Conservation (phyloP, 2,797 vertebrate species). For the Buceros bicornis region DNA sequence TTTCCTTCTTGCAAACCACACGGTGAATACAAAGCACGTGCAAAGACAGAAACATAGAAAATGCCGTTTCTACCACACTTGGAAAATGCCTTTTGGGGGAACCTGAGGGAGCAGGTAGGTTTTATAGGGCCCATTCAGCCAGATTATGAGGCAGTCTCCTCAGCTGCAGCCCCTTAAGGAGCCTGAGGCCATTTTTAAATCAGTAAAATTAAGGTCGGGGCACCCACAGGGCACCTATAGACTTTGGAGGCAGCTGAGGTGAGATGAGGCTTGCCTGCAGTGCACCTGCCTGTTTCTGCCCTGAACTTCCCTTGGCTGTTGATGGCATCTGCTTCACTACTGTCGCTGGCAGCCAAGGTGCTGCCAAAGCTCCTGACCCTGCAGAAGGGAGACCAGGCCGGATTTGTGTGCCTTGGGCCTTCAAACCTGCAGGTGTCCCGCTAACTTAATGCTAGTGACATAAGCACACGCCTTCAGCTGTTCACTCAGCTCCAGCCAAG, state of each 20-base stretch:
- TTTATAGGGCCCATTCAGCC: not conserved
- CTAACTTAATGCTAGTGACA: not conserved
- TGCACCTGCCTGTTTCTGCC: not conserved
- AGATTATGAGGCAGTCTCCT: not conserved
- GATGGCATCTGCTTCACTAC: not conserved
- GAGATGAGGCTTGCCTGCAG: not conserved
- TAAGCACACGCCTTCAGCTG: not conserved
- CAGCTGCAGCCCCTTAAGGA: not conserved
- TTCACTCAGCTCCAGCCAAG: not conserved
- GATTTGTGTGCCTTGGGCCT: not conserved
- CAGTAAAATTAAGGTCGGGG: not conserved
- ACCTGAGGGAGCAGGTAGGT: not conserved
- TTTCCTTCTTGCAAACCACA: not conserved
- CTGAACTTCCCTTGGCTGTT: not conserved
- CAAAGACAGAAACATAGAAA: not conserved
- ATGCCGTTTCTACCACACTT: not conserved
- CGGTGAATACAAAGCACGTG: fast-evolving
- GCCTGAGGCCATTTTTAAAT: not conserved
- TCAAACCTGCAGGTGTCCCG: fast-evolving
- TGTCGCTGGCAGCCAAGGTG: not conserved
- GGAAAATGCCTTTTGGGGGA: not conserved
- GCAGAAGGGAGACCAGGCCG: not conserved
- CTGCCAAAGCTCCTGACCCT: not conserved
- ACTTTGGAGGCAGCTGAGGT: not conserved
- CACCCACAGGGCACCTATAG: not conserved